Conservation (phyloP, 2,113 vertebrate species). For the Oreamnos americanus region DNA sequence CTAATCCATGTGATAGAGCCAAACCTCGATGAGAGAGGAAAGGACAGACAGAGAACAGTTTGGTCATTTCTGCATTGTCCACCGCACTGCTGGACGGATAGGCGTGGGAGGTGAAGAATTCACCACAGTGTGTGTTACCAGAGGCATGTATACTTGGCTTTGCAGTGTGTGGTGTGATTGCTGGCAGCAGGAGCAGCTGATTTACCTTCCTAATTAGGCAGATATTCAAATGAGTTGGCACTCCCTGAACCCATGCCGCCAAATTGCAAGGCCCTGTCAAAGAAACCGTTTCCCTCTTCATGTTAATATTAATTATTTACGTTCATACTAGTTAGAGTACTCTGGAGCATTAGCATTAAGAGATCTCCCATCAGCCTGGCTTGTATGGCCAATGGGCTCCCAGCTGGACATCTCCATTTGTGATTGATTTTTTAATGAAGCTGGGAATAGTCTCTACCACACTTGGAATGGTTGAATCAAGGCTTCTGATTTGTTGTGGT, state of each 20-base stretch:
- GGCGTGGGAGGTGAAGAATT: background rate
- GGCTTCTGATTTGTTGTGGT: conserved; percentile 5
- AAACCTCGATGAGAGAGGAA: background rate
- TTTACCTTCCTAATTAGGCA: conserved; percentile 61
- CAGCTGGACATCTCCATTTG: background rate
- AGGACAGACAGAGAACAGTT: background rate
- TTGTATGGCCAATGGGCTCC: background rate
- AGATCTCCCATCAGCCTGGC: background rate
- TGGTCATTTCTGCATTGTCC: background rate
- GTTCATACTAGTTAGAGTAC: background rate
- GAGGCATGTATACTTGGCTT: conserved; percentile 40
- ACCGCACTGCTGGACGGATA: background rate
- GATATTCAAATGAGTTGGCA: conserved; percentile 49
- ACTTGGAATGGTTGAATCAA: background rate
- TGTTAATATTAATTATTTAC: conserved; percentile 24
- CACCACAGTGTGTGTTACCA: background rate
- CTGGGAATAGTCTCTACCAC: background rate
- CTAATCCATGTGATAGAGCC: background rate
- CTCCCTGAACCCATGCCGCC: conserved; percentile 17
- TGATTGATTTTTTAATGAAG: background rate
- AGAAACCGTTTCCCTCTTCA: background rate
- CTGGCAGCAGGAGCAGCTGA: conserved; percentile 13
- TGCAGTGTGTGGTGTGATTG: background rate
- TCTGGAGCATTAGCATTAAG: background rate
- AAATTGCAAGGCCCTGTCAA: background rate